phyloP scores from a whole-genome alignment of 2,888 invertebrate species.

The Hydriomena furcata region DNA sequence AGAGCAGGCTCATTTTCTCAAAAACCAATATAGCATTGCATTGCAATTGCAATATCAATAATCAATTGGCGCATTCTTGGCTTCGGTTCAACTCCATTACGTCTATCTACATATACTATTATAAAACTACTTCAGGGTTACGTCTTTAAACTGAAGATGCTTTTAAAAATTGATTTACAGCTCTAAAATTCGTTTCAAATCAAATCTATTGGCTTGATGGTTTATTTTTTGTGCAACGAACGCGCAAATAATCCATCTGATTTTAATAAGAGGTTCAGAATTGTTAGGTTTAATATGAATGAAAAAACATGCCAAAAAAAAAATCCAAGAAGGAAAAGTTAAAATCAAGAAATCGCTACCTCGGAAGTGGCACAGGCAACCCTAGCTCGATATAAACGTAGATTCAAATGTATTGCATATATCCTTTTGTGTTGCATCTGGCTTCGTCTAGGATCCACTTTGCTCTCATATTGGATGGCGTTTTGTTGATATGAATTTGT shows the following conservation, averaged over 20 bases:
- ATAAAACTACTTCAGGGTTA: constrained; percentile 26
- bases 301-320: too few relatives aligned
- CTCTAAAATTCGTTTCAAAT: background rate
- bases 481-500: constrained; percentile 31
- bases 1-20: constrained; percentile 60
- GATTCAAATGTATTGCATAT: constrained; percentile 66
- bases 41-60: constrained; percentile 75
- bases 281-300: too few relatives aligned
- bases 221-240: background rate
- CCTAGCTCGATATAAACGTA: constrained; percentile 55
- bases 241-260: too few relatives aligned
- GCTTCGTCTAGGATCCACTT: constrained; percentile 35
- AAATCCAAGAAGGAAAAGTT: too few relatives aligned
- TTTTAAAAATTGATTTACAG: constrained; percentile 3
- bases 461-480: constrained; percentile 34
- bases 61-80: constrained; percentile 83
- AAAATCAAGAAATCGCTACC: background rate
- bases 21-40: constrained; percentile 66
- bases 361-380: constrained; percentile 14
- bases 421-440: constrained; percentile 67
- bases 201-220: too few relatives aligned
- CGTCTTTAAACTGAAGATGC: constrained; percentile 9
- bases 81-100: constrained; percentile 79
- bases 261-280: too few relatives aligned
- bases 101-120: constrained; percentile 30